Percentiles rank a stretch among this genome's conserved stretches.
Evolutionary conservation across 2,113 vertebrate genomes (phyloP).

Genomic region (Trematomus loennbergii): DNA sequence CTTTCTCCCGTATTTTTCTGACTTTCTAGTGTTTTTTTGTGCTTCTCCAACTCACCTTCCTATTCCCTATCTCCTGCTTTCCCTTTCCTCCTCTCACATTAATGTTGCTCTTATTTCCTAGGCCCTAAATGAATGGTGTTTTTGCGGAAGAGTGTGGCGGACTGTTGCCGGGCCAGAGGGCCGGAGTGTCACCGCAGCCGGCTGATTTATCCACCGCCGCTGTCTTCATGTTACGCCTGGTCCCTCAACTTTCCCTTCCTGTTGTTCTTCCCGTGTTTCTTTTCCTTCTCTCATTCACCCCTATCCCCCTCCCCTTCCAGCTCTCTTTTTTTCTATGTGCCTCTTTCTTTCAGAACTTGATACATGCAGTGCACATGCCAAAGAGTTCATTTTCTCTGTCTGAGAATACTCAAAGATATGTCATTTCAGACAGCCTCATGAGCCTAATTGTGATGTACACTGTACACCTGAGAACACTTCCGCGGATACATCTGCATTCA

Average conservation of each 20-base stretch:
- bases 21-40: slow-evolving; percentile 14
- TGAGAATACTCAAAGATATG: slow-evolving; percentile 45
- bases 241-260: slow-evolving; percentile 84
- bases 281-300: slow-evolving; percentile 72
- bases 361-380: slow-evolving; percentile 49
- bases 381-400: slow-evolving; percentile 56
- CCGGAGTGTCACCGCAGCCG: slow-evolving; percentile 71
- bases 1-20: neutral
- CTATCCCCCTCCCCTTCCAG: slow-evolving; percentile 40
- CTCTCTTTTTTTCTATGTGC: slow-evolving; percentile 57
- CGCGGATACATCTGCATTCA: slow-evolving; percentile 48
- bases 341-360: slow-evolving; percentile 67
- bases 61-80: slow-evolving; percentile 30
- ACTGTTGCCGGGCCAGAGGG: slow-evolving; percentile 66
- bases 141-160: slow-evolving; percentile 80
- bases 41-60: slow-evolving; percentile 29
- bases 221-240: slow-evolving; percentile 83
- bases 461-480: slow-evolving; percentile 57
- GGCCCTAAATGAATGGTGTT: slow-evolving; percentile 80
- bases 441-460: slow-evolving; percentile 37
- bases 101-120: slow-evolving; percentile 52
- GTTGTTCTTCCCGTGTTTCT: slow-evolving; percentile 86
- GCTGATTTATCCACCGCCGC: slow-evolving; percentile 83
- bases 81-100: slow-evolving; percentile 28
- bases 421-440: slow-evolving; percentile 19